A percentile compares a stretch with the other conserved stretches of the same genome.
phyloP scores from a whole-genome alignment of 2,797 vertebrate genomes.

The Crypturellus tataupa region DNA sequence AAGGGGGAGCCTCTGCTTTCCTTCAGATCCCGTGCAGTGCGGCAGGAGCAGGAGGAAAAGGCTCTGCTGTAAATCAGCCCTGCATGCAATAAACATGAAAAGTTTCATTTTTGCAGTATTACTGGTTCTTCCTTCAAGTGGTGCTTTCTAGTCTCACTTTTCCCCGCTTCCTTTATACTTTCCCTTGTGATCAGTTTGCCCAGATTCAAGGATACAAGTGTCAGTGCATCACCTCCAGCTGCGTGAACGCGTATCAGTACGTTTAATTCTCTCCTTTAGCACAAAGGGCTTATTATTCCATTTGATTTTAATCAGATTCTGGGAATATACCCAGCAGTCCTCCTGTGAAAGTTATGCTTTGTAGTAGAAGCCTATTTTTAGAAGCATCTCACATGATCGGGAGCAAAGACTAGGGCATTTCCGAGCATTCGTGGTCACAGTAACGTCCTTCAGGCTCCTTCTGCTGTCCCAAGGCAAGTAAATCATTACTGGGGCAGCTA shows the following conservation, averaged over 20 bases:
- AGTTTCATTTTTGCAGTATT: background rate
- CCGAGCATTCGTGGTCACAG: background rate
- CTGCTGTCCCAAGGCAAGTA: background rate
- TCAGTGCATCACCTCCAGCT: background rate
- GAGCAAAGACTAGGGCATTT: background rate
- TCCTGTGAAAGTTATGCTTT: background rate
- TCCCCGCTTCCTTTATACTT: background rate
- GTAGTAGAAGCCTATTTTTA: background rate
- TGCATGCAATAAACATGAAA: background rate
- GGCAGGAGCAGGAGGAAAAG: background rate
- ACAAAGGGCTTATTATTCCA: conserved; percentile 1
- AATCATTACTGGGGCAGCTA: background rate
- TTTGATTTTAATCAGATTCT: conserved; percentile 4
- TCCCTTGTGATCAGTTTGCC: background rate
- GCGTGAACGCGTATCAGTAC: background rate
- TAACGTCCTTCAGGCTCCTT: background rate
- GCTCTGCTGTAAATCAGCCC: background rate
- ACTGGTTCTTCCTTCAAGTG: background rate
- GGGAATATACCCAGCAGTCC: background rate
- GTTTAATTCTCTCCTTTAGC: background rate
- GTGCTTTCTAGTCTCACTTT: background rate
- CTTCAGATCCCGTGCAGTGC: accelerated
- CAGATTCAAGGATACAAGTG: background rate
- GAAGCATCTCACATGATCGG: background rate
- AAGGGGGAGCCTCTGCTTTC: background rate